Conservation (phyloP, 2,888 invertebrate species). For the Drosophila limbata region DNA sequence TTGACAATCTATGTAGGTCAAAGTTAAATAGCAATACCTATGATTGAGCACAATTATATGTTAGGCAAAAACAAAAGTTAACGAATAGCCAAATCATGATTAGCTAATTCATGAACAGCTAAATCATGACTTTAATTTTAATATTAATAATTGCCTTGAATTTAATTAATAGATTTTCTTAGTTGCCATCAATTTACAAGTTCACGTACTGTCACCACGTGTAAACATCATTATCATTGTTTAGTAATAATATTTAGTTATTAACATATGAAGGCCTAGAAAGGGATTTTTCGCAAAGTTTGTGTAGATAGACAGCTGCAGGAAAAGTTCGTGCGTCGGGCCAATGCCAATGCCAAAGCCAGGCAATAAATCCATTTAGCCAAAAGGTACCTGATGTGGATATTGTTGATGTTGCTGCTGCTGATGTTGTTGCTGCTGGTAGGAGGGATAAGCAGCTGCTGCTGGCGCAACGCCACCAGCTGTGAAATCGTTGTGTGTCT, state of each 20-base stretch:
- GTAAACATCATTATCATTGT: slow-evolving; percentile 29
- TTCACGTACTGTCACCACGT: slow-evolving; percentile 17
- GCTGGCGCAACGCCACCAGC: slow-evolving; percentile 52
- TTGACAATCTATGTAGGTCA: not conserved
- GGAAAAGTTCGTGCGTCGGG: slow-evolving; percentile 57
- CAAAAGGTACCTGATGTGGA: slow-evolving; percentile 66
- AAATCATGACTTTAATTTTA: not conserved
- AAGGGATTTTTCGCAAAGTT: slow-evolving; percentile 24
- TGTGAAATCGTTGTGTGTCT: slow-evolving; percentile 56
- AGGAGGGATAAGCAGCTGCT: slow-evolving; percentile 7
- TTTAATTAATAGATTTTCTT: not conserved
- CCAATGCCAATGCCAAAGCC: slow-evolving; percentile 54
- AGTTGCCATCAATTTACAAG: not conserved
- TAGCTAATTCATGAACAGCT: not conserved
- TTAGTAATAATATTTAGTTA: too few species aligned
- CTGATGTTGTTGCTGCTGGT: slow-evolving; percentile 45
- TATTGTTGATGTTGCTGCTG: slow-evolving; percentile 43
- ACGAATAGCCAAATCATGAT: not conserved
- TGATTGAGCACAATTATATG: not conserved
- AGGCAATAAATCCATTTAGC: slow-evolving; percentile 60
- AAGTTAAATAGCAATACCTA: not conserved
- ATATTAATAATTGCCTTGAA: too few species aligned
- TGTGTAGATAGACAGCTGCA: slow-evolving; percentile 59
- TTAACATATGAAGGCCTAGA: slow-evolving; percentile 30
- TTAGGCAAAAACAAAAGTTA: not conserved